phyloP scores from a whole-genome alignment of 2,113 vertebrate species.

The Petrocephalus zakoni region DNA sequence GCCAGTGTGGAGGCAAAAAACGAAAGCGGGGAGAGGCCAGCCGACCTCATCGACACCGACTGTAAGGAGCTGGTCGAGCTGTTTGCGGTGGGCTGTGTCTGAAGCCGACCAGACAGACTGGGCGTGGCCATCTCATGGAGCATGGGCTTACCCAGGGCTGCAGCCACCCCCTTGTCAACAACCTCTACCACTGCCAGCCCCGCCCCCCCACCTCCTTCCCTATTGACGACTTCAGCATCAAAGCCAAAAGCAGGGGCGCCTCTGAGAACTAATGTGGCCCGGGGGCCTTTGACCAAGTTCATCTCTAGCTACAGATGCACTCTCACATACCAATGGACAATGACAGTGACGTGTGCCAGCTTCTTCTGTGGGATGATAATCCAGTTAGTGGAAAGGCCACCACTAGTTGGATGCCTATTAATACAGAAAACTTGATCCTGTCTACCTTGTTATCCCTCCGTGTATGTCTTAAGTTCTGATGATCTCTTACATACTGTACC shows the following conservation, averaged over 20 bases:
- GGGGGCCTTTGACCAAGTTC: neutral
- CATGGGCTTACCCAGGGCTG: neutral
- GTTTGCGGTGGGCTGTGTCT: slow-evolving; percentile 62
- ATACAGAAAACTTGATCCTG: neutral
- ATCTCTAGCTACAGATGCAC: neutral
- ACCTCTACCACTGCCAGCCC: neutral
- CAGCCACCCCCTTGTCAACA: neutral
- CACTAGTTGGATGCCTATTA: neutral
- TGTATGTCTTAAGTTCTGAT: neutral
- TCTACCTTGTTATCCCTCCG: neutral
- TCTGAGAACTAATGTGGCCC: neutral
- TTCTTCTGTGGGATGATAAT: neutral
- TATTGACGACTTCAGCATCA: neutral
- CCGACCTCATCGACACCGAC: slow-evolving; percentile 82
- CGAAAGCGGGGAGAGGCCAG: slow-evolving; percentile 75
- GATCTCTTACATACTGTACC: neutral
- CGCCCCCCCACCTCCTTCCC: neutral
- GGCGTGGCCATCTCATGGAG: neutral
- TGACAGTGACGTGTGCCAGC: neutral
- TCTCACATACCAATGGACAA: neutral
- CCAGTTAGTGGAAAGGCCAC: neutral
- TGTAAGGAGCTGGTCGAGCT: slow-evolving; percentile 74
- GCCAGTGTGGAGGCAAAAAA: slow-evolving; percentile 74
- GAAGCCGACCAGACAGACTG: slow-evolving; percentile 12
- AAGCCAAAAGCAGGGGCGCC: neutral